Conservation (phyloP, 2,797 vertebrate species). For the Streptopelia turtur region DNA sequence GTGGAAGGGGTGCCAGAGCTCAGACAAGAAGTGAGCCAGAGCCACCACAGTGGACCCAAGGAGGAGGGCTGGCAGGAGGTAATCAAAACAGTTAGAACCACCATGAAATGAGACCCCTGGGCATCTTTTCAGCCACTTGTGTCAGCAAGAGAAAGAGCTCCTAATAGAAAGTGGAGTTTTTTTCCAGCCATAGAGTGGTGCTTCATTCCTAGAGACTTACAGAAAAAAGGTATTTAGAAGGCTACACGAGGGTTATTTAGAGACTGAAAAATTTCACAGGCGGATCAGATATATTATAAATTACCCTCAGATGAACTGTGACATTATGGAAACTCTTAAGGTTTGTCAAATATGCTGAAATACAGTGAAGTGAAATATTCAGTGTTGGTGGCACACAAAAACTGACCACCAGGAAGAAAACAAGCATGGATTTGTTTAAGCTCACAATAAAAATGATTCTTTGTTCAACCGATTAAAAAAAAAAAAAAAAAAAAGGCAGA, state of each 20-base stretch:
- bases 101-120: background rate
- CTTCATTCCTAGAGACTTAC: background rate
- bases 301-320: background rate
- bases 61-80: background rate
- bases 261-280: background rate
- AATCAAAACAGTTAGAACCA: background rate
- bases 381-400: background rate
- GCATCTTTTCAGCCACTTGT: background rate
- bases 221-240: background rate
- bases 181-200: background rate
- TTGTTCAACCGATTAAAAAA: background rate
- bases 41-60: background rate
- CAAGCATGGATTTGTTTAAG: background rate
- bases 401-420: background rate
- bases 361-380: background rate
- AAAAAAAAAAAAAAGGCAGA: background rate
- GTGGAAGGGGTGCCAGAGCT: background rate
- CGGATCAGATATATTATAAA: background rate
- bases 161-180: background rate
- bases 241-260: background rate
- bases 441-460: background rate
- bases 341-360: background rate
- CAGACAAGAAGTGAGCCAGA: background rate
- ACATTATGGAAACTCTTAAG: background rate
- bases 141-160: background rate